Base-by-base conservation (phyloP, 2,797 vertebrate genomes). In the Schizopygopsis malacanthus region DNA sequence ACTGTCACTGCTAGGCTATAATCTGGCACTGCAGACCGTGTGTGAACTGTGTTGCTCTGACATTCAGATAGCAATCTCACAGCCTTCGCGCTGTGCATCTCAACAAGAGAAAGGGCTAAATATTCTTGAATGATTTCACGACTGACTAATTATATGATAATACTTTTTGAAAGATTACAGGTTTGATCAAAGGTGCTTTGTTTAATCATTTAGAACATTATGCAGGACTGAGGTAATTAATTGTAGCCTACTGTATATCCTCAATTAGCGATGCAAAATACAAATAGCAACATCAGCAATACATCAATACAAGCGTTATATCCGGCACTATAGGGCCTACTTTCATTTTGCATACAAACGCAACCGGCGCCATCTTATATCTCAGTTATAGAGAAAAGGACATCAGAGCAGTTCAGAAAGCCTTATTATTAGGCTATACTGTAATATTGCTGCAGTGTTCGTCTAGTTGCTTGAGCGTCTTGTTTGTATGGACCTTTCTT, bases 11-110 rank as follows among this genome's bases (percentile, higher is more conserved):
- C 73, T 69, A 84, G 79, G 63, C 59, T 86, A 87, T 93, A 89
- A 93, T 94, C 89, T 89, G 54, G 72, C 88, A 89, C 89, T 88
- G 86, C 90, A 87, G 88, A 50, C 59, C 90, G 89, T 89, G 90
- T 91, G 88, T 91, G 90, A 90, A 91, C 92, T 92, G 90, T 85
- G 59, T 92, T 90, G 90, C 89, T 89, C 91, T 94, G 90, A 84
- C 87, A 91, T 93, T 92, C 91, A 90, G 93, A 94, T 93, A 82
- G 41, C 79, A 87, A 94, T 93, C 93, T 88, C 5, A 9, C 59
- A 73, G 88, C 9, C 82, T 85, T 69, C 61, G 33, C 16, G 86
- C 90, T 63, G 25, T 69, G 79, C 79, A 87, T 88, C 81, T 89
- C 83, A 89, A 59, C 72, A 69, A 47, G 50, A 88, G 86, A 59